phyloP scores from a whole-genome alignment of 2,888 invertebrate genomes.

The Eubasilissa splendida region DNA sequence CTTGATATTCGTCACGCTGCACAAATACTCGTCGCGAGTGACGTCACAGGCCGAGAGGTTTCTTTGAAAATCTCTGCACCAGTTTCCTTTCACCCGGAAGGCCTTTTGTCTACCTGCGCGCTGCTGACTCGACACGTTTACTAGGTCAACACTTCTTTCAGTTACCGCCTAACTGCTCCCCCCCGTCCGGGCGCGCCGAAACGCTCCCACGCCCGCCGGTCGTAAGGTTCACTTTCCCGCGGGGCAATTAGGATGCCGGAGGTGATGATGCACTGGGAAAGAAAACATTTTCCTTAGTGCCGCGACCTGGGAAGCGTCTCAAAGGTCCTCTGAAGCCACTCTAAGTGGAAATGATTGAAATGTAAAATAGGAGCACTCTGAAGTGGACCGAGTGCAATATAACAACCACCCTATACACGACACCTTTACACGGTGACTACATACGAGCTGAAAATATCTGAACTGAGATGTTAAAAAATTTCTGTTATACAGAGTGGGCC shows the following conservation, averaged over 20 bases:
- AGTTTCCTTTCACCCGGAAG: slow-evolving; percentile 32
- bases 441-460: no score
- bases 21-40: not conserved
- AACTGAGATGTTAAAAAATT: no score
- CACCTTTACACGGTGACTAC: no score
- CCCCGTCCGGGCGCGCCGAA: no score
- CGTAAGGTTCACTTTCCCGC: not conserved
- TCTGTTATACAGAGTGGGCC: no score
- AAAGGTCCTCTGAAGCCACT: slow-evolving; percentile 9
- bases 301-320: not conserved
- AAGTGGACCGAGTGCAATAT: not conserved
- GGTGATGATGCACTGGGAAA: not conserved
- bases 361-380: slow-evolving; percentile 2
- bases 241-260: not conserved
- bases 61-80: slow-evolving; percentile 14
- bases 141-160: slow-evolving; percentile 37
- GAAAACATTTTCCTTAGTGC: slow-evolving; percentile 22
- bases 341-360: slow-evolving; percentile 27
- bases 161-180: not conserved
- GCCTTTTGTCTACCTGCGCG: slow-evolving; percentile 21
- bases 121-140: slow-evolving; percentile 24
- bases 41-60: slow-evolving; percentile 10
- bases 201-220: not conserved
- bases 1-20: not conserved
- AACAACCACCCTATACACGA: no score